Percentiles rank a stretch among this genome's conserved stretches.
phyloP scores from a whole-genome alignment of 53 echinoderm and acorn worm genomes.

The Mesocentrotus franciscanus region DNA sequence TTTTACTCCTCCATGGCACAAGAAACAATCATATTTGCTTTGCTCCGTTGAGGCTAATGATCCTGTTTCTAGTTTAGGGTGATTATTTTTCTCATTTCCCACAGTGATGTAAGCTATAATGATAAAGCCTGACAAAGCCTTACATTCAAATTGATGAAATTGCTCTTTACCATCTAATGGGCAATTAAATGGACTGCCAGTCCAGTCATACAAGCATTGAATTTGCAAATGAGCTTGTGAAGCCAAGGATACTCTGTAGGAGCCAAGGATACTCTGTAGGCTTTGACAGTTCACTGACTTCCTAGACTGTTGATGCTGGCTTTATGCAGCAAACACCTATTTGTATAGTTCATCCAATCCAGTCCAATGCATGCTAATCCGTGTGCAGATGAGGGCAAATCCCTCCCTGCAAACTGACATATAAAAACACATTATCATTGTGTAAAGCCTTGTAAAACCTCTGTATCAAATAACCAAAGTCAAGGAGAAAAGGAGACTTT shows the following conservation, averaged over 20 bases:
- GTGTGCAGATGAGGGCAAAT: neutral
- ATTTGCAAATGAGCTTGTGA: neutral
- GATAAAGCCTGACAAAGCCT: neutral
- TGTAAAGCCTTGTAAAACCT: neutral
- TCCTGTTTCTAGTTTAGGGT: neutral
- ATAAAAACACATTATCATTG: neutral
- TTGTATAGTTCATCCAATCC: neutral
- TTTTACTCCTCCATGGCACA: neutral
- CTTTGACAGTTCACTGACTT: slow-evolving; percentile 2
- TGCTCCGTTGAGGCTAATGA: neutral
- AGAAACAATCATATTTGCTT: neutral
- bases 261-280: neutral
- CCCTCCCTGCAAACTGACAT: no score
- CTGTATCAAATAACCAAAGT: neutral
- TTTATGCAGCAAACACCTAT: neutral
- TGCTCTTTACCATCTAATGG: neutral
- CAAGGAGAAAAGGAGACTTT: neutral
- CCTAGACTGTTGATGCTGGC: neutral
- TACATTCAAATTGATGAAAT: neutral
- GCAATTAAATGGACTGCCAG: neutral
- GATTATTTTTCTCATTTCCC: neutral
- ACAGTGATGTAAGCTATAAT: neutral
- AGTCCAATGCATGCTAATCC: slow-evolving; percentile 15
- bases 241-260: neutral
- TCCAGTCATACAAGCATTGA: neutral